Evolutionary conservation across 2,113 vertebrate species (phyloP).

Genomic region (Helogale parvula): DNA sequence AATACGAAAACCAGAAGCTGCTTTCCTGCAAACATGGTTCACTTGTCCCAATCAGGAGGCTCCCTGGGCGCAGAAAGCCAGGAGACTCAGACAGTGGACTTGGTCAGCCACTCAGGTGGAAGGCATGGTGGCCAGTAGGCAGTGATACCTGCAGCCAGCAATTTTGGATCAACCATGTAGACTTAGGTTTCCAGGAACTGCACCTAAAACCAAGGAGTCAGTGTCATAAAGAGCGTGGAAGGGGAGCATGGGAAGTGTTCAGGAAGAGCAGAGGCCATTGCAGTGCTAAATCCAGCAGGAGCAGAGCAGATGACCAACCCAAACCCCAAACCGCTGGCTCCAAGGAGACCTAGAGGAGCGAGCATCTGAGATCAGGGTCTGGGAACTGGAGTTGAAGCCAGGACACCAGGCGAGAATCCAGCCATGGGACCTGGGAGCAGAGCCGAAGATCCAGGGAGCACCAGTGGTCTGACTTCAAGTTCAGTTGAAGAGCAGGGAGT

Average conservation of each 20-base stretch:
- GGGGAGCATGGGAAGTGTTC: fast-evolving
- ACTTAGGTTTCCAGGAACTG: not conserved
- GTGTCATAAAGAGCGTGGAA: not conserved
- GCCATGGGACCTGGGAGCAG: not conserved
- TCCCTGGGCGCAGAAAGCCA: fast-evolving
- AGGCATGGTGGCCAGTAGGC: too few relatives aligned
- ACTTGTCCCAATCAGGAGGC: fast-evolving
- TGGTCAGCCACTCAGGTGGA: not conserved
- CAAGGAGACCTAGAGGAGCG: not conserved
- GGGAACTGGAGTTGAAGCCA: not conserved
- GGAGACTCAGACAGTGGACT: not conserved
- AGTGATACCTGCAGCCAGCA: too few relatives aligned
- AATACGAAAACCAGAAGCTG: not conserved
- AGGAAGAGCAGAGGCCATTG: too few relatives aligned
- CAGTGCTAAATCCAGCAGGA: not conserved
- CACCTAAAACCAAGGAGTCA: not conserved
- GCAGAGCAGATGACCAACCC: not conserved
- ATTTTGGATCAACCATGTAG: not conserved
- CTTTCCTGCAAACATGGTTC: not conserved
- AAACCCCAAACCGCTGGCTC: fast-evolving
- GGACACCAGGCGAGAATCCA: too few relatives aligned
- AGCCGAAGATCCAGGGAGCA: not conserved
- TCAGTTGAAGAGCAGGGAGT: not conserved
- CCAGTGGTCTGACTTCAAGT: not conserved
- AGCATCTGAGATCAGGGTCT: not conserved